Evolutionary conservation across 2,797 vertebrate genomes (phyloP).

Genomic region (Toxotes lorentzi): DNA sequence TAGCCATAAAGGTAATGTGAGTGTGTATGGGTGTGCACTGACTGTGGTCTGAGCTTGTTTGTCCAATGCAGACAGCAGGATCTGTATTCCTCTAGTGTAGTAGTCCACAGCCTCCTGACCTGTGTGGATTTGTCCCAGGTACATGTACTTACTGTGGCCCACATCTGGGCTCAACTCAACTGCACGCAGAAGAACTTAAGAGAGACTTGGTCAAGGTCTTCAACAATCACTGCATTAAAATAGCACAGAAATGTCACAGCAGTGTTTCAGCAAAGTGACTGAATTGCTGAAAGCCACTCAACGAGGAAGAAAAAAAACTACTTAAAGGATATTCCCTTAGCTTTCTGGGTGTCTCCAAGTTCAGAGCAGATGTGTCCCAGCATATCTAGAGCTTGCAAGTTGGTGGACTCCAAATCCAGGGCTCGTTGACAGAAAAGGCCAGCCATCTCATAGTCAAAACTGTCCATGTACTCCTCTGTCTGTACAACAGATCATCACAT

Average conservation of each 20-base stretch:
- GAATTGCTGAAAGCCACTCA: not conserved
- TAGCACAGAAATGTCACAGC: not conserved
- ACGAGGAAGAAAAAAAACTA: not conserved
- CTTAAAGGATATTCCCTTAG: constrained; percentile 87
- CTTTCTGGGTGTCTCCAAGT: constrained; percentile 84
- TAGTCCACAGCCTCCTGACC: constrained; percentile 84
- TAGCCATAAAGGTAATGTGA: not conserved
- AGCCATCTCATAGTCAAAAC: constrained; percentile 89
- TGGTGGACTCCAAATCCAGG: constrained; percentile 85
- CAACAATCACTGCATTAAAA: not conserved
- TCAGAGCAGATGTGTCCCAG: constrained; percentile 88
- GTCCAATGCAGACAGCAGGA: constrained; percentile 81
- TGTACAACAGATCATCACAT: constrained; percentile 63
- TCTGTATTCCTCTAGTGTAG: constrained; percentile 85
- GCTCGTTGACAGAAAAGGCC: constrained; percentile 87
- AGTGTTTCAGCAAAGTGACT: not conserved
- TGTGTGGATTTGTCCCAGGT: constrained; percentile 87
- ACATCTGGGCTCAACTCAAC: constrained; percentile 85
- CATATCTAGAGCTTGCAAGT: constrained; percentile 86
- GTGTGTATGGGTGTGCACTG: constrained; percentile 34
- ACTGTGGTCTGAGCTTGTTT: constrained; percentile 76
- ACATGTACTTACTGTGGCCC: constrained; percentile 90
- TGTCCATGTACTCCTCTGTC: constrained; percentile 87
- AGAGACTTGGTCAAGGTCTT: constrained; percentile 79
- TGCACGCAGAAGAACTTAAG: constrained; percentile 81